Base-by-base conservation (phyloP, 2,113 vertebrate genomes). In the Mola mola region DNA sequence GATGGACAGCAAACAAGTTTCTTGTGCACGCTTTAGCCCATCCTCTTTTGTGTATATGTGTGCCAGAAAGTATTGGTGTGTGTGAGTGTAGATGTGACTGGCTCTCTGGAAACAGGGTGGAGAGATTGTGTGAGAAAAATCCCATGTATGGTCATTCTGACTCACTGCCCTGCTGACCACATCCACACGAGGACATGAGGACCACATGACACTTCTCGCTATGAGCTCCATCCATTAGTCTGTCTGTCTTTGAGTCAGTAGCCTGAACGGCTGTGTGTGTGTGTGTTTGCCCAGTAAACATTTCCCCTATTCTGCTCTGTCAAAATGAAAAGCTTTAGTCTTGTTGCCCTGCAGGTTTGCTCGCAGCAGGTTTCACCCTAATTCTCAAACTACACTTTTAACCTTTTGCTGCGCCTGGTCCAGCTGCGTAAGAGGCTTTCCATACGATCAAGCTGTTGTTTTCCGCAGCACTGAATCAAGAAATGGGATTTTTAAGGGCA, bases 71-170 rank as follows among this genome's bases (percentile, higher is more conserved):
- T 56, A 43, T 58, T 41, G 57, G 42, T 42, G 62, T 63, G 49
- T 31, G 41, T 17, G 51, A 13, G 56, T 20, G 37, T 49, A 43
- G 20, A 36, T 36, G 21, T 26, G 72, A 65, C 9, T 7, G 34
- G 40, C 48, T 26, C 24, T 51, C 74, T 49, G 19, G 73, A 68
- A 75, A 74, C 24, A 19, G 72, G 60, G 53, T 26, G 75, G 75
- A 57, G 73, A 65, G 68, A 43, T 10, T 47, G 33, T 67, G 50
- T 20, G 55, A 50, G 51, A 75, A 16, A 57, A 41, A 67, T 29
- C 75, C 83, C 79, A 81, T 88, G 69, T 90, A 82, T 79, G 86
- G 88, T 81, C 59, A 81, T 75, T 72, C 56, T 81, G 70, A 85
- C 61, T 70, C 9, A 29, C 52, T 78, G 43, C 62, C 62, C 53